A percentile compares a stretch with the other conserved stretches of the same genome.
Evolutionary conservation across 2,113 vertebrate species (phyloP).

Genomic region (Siphamia tubifer): DNA sequence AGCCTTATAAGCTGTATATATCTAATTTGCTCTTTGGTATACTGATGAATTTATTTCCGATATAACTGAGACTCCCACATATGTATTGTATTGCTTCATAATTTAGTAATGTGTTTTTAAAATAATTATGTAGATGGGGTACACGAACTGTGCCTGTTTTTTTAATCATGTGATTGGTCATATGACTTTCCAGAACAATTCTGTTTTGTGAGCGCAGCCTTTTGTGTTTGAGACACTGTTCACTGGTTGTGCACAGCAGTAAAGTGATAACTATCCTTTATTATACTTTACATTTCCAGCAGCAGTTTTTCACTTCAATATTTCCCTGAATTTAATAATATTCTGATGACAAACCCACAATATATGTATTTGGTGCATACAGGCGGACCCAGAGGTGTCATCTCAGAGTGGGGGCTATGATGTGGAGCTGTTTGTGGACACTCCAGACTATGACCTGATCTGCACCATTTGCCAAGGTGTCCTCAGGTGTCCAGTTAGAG

Average conservation of each 20-base stretch:
- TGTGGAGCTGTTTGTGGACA: slow-evolving; percentile 83
- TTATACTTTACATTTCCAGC: not conserved
- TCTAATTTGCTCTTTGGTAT: too few relatives aligned
- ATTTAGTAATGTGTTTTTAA: too few relatives aligned
- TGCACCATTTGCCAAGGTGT: slow-evolving; percentile 89
- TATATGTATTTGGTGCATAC: not conserved
- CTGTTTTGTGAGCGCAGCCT: slow-evolving; percentile 40
- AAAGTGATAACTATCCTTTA: not conserved
- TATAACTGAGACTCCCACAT: too few relatives aligned
- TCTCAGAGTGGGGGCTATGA: slow-evolving; percentile 86
- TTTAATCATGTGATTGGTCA: slow-evolving; percentile 49
- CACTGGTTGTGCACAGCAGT: not conserved
- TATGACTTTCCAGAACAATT: slow-evolving; percentile 68
- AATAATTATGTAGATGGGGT: not conserved
- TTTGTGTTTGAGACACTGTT: slow-evolving; percentile 35
- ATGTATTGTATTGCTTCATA: too few relatives aligned
- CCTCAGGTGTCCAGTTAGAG: slow-evolving; percentile 82
- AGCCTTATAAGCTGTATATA: too few relatives aligned
- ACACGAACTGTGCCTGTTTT: not conserved
- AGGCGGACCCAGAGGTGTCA: slow-evolving; percentile 62
- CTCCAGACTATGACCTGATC: slow-evolving; percentile 84
- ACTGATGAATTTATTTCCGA: too few relatives aligned
- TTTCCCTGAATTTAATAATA: not conserved
- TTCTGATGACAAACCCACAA: not conserved
- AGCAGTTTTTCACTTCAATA: not conserved